Base-by-base conservation (phyloP, 2,888 invertebrate species). In the Sympetrum striolatum region DNA sequence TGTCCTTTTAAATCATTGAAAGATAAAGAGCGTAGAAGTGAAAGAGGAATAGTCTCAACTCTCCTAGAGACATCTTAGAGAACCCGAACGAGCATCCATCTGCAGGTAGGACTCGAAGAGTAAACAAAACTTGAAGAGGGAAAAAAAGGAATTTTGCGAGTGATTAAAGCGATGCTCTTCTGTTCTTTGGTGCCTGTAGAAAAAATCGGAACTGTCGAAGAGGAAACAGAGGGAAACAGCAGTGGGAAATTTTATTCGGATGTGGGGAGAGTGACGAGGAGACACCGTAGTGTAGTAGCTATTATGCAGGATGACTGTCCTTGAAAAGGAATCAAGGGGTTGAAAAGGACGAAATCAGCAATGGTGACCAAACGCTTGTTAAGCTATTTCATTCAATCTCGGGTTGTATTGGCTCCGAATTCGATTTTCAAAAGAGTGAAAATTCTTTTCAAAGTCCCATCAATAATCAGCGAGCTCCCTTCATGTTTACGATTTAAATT, bases 331-430 rank as follows among this genome's bases (percentile, higher is more conserved):
- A 86, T 86, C 64, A 86, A 82, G 53, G 81, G 25, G 25, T 12
- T 1, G 12, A 14, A 18, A 25, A 35, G 58, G 82, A 35, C 44
- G 25, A 81, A 48, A 81, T 25, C 48, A 44, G 81, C 48, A 14
- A 48, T 15, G 81, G 81, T 58, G 58, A 53, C 82, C 58, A 35
- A 82, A 82, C 58, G 82, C 82, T 82, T 58, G 82, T 81, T 81
- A 82, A 58, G 82, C 82, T 82, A 31, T 31, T 58, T 82, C 82
- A 18, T 82, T 31, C 82, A 53, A 53, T 58, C 82, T 31, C 35
- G 22, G 31, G 35, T 18, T 31, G 18, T 82, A 82, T 82, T 82
- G 82, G 82, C 22, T 48, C 15, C 82, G 31, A 81, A 58, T 58
- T 58, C 82, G 82, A 82, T 58, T 82, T 82, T 31, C 25, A 22